Percentiles rank a stretch among this genome's conserved stretches.
These are phyloP conservation scores for Falco naumanni DNA, from an alignment of 2,797 vertebrate species.

Conservation along the genomic window DNA sequence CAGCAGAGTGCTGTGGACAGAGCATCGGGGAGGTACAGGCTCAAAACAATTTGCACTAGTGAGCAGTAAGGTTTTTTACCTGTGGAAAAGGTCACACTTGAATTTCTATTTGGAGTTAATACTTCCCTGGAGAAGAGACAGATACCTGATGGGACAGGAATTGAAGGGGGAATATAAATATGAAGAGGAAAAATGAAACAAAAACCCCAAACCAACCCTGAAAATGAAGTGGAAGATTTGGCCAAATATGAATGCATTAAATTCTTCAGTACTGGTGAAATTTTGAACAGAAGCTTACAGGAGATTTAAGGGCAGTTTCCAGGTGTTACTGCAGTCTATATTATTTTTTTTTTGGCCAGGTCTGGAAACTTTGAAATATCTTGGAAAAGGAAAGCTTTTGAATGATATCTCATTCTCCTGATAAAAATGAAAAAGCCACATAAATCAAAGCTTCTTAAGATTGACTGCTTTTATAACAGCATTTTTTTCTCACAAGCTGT, in stretches of 20 bases:
- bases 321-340: neutral
- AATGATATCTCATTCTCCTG: neutral
- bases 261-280: neutral
- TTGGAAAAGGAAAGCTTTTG: neutral
- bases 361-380: neutral
- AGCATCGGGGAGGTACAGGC: neutral
- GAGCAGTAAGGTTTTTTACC: neutral
- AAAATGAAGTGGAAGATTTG: neutral
- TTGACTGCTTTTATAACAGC: neutral
- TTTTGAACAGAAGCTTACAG: neutral
- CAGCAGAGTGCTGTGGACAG: neutral
- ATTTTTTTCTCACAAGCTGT: neutral
- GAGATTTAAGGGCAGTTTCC: neutral
- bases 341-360: neutral
- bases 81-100: neutral
- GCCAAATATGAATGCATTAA: neutral
- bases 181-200: neutral
- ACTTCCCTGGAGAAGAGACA: neutral
- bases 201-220: neutral
- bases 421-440: neutral
- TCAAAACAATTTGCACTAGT: neutral
- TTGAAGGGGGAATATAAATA: neutral
- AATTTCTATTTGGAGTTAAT: neutral
- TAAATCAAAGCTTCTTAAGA: neutral
- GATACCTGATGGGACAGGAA: neutral